These are phyloP conservation scores for Archilochus colubris DNA, from an alignment of 2,113 vertebrate species.

Conservation along the genomic window DNA sequence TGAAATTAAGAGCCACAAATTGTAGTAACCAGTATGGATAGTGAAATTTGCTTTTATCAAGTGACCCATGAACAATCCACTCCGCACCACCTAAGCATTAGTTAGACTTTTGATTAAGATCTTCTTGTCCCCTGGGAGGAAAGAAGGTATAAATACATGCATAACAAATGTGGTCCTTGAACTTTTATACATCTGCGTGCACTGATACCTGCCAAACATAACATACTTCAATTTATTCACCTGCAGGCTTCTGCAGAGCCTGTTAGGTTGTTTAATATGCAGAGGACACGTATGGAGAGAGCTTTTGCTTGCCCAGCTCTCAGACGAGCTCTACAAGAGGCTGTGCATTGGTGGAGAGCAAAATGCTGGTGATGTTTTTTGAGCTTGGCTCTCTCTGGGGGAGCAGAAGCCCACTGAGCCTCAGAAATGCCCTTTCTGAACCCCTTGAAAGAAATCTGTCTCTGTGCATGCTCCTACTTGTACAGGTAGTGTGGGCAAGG, in stretches of 20 bases:
- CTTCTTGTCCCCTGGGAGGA: constrained; percentile 14
- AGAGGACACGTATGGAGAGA: neutral
- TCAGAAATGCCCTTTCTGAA: neutral
- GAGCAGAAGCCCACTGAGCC: neutral
- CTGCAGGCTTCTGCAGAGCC: neutral
- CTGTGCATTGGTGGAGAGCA: neutral
- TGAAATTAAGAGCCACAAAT: neutral
- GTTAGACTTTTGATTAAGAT: constrained; percentile 39
- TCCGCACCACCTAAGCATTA: neutral
- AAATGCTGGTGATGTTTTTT: neutral
- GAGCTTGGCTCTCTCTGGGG: neutral
- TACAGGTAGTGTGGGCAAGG: neutral
- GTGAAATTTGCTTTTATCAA: constrained; percentile 12
- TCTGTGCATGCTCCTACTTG: neutral
- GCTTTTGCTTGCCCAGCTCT: neutral
- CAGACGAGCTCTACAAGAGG: neutral
- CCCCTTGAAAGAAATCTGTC: neutral
- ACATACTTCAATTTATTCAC: constrained; percentile 10
- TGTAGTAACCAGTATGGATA: neutral
- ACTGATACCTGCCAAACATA: constrained; percentile 23
- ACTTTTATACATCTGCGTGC: constrained; percentile 18
- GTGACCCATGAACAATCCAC: neutral
- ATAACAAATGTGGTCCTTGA: constrained; percentile 44
- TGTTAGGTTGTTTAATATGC: neutral
- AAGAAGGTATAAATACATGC: constrained; percentile 32